Evolutionary conservation across 2,888 invertebrate species (phyloP), one percentile per base, ranked within the genome.

Genomic region (Malthinus flaveolus): DNA sequence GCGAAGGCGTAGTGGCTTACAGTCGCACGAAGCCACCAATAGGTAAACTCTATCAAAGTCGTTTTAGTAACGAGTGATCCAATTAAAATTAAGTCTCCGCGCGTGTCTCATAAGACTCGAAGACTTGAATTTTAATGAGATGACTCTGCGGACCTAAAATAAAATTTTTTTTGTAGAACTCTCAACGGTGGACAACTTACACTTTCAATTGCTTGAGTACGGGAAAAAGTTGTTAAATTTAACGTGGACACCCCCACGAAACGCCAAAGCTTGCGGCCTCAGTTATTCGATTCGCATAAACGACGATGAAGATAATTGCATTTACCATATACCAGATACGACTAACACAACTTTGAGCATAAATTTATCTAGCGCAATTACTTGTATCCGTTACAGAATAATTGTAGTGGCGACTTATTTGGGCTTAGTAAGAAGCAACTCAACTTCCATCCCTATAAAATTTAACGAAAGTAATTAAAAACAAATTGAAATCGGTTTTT

Each of bases 171-270:
- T 23, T 23, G 23, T 23, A 23, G 23, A 2, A 5, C 23, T 23
- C 5, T 23, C 23, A n/a, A n/a, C 23, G 23, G 5, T 3, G 23
- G 2, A 23, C 2, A 23, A 23, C 2, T 23, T 23, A n/a, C n/a
- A n/a, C n/a, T 23, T 23, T 3, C 3, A 23, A 23, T 2, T 5
- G 2, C 23, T 23, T 5, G 23, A 23, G 23, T 23, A 23, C 5
- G 5, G 23, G 5, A 23, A 2, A 2, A 23, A 23, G 5, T 5
- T 4, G 1, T 13, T 36, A 1, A 11, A 8, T 10, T 32, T 57
- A 39, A 32, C 11, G 1, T 57, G 56, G 56, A 7, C 46, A 9
- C 15, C 10, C 7, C 46, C 56, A n/a, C 7, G 7, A 36, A 34
- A 57, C 31, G 12, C 33, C n/a, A 10, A 32, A 13, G 1, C 34